Percentiles rank a stretch among this genome's conserved stretches.
Evolutionary conservation across 2,113 vertebrate species (phyloP).

Genomic region (Glareola pratincola): DNA sequence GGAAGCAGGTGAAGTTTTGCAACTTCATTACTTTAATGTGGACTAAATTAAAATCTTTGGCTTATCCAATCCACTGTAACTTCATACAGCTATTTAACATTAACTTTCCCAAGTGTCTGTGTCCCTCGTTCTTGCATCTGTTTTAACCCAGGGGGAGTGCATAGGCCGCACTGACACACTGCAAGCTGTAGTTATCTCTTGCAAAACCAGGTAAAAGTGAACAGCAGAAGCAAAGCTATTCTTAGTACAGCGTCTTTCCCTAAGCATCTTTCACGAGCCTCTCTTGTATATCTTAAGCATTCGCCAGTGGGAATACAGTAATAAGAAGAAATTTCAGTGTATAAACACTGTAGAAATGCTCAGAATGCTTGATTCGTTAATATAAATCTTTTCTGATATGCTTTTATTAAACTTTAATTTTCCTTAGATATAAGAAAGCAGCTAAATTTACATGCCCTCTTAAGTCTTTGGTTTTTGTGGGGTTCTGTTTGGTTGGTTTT

Average conservation of each 20-base stretch:
- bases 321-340: neutral
- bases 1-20: neutral
- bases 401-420: neutral
- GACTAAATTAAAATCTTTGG: neutral
- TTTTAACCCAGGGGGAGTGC: neutral
- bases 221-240: neutral
- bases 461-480: neutral
- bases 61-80: neutral
- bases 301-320: neutral
- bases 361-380: neutral
- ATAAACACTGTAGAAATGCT: neutral
- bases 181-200: neutral
- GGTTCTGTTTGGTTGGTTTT: neutral
- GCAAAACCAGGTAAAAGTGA: conserved; percentile 14
- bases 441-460: neutral
- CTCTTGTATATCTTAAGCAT: neutral
- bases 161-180: neutral
- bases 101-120: neutral
- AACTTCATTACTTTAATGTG: neutral
- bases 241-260: neutral
- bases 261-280: neutral
- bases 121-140: neutral
- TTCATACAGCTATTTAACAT: neutral
- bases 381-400: neutral
- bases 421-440: neutral